Base-by-base conservation (phyloP, 1,140 invertebrate species). In the Eufriesea mexicana region DNA sequence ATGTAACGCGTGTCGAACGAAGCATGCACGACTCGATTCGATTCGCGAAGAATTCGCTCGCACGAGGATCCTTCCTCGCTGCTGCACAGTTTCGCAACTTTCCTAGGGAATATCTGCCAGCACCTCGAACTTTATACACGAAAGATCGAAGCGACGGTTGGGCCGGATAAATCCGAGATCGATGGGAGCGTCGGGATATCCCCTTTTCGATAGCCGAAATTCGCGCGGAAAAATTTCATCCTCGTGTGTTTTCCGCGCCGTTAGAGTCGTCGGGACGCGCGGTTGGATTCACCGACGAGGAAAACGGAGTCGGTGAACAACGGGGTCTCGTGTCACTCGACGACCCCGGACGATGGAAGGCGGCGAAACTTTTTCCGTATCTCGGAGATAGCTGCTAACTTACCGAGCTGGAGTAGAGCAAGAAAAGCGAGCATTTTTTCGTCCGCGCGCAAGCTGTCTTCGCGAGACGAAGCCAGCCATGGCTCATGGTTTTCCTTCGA, bases 361-460 rank as follows among this genome's bases (percentile, higher is more conserved):
- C 23, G 72, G 47, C 54, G 72, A 55, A 77, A 54, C 35, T 86
- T 86, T 86, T 82, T 77, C 68, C 74, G 47, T 81, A 51, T 82
- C 73, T 83, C 62, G 42, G n/a, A 83, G 79, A 86, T 77, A 86
- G 61, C 68, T 84, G 78, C 71, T 86, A 85, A 85, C 78, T 85
- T 76, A 79, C 59, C 55, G 35, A 35, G 35, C 35, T 18, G 55
- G 8, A 45, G 57, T 47, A 20, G n/a, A 47, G 57, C 47, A 85
- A 86, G 78, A 85, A 85, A 85, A 51, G 45, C 77, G 25, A 8
- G 23, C 67, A 54, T 68, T 68, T 47, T 47, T 75, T 82, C 70
- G 61, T 66, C 14, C 20, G 16, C 6, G 18, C 49, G 18, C 16
- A 18, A 77, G 54, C 68, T 79, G 54, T 79, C 75, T 20, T 45